Evolutionary conservation across 2,888 invertebrate species (phyloP), one percentile per base, ranked within the genome.

Genomic region (Rapana venosa): DNA sequence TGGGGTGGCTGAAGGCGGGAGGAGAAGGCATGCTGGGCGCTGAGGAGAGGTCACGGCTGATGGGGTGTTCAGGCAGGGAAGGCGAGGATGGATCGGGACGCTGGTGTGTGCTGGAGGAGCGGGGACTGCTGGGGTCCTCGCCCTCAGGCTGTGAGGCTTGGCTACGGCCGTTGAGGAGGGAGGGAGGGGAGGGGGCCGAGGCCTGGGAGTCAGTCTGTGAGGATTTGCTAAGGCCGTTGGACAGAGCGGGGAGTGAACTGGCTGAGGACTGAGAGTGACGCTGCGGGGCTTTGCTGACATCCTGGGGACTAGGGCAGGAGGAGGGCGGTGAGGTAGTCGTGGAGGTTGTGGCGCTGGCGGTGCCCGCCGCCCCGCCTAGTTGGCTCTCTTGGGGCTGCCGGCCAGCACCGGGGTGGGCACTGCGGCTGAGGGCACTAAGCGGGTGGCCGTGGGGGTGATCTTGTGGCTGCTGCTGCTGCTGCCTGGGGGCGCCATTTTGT

Each of bases 281-380:
- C 17, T 32, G 15, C 79, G 79, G 22, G 79, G 79, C 35, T 66
- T 47, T 47, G 47, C 47, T 47, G 47, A 47, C 47, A 8, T 47
- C 47, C 2, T 47, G 47, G 47, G 47, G 47, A 47, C 47, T 47
- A 47, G 22, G 79, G 79, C 35, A 26, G 36, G 81, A 47, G 81
- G 81, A 36, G 35, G 79, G 15, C 13, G 20, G 36, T 61, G 86
- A 86, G 86, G 86, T 86, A 86, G 86, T 86, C 66, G 86, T 26
- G 66, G 61, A 66, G 86, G 66, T 35, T 20, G 66, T 11, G 61
- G 66, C 32, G 36, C 13, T 81, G 35, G 35, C 1, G 79, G 2
- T 1, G 32, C 32, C 36, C 6, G 58, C n/a, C 11, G 17, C 20
- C 11, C 30, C 30, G 22, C 26, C 5, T 56, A 58, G 61, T 66